Conservation (phyloP, 92 coral and sea anemone genomes). For the Heteractis magnifica region DNA sequence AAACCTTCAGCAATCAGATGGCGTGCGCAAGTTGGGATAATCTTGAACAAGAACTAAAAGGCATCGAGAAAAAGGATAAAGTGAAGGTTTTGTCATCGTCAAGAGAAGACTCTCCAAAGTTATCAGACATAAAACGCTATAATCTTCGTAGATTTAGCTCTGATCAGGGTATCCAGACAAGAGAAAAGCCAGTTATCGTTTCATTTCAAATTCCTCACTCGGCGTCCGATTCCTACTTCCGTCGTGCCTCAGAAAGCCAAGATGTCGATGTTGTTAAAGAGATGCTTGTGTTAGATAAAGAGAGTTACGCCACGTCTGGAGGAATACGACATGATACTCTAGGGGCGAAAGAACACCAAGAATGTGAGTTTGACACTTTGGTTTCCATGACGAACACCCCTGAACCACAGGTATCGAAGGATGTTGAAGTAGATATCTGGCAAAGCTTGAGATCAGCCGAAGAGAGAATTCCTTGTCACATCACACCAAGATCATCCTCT, state of each 20-base stretch:
- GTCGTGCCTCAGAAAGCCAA: neutral
- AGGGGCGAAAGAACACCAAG: constrained; percentile 24
- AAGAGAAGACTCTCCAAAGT: neutral
- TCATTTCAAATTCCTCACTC: constrained; percentile 7
- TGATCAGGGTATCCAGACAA: neutral
- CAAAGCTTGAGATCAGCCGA: neutral
- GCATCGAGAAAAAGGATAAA: constrained; percentile 35
- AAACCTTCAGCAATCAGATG: constrained; percentile 11
- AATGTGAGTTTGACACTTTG: constrained; percentile 19
- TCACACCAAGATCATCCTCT: constrained; percentile 76
- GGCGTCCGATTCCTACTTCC: neutral
- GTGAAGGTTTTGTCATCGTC: constrained; percentile 8
- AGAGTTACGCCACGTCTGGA: constrained; percentile 2
- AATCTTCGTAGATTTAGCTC: constrained; percentile 20
- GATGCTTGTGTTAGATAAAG: neutral
- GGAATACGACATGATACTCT: constrained; percentile 3
- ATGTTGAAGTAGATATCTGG: neutral
- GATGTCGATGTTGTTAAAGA: neutral
- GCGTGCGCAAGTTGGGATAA: constrained; percentile 29
- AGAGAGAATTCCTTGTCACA: constrained; percentile 54
- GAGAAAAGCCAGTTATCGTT: neutral
- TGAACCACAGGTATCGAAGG: neutral
- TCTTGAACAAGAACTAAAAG: constrained; percentile 37
- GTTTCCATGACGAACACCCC: constrained; percentile 29
- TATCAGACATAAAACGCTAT: neutral